These are phyloP conservation scores for Pseudorectes ferrugineus DNA, from an alignment of 2,113 vertebrate genomes.

Conservation along the genomic window DNA sequence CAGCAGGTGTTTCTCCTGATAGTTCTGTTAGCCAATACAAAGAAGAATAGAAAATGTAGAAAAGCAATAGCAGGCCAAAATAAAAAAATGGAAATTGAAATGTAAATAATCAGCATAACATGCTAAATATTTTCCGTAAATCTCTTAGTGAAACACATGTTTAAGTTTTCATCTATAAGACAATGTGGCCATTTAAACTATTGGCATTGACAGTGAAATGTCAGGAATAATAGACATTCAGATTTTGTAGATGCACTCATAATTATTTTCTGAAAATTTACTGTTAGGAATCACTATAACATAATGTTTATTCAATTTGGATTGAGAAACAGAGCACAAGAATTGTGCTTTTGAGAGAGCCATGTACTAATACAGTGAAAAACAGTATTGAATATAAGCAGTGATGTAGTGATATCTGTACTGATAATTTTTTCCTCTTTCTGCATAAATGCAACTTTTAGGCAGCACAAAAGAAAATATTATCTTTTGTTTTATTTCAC, in stretches of 20 bases:
- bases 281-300: not conserved
- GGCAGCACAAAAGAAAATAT: not conserved
- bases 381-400: not conserved
- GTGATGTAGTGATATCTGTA: not conserved
- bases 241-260: not conserved
- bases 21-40: slow-evolving; percentile 16
- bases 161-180: not conserved
- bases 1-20: slow-evolving; percentile 41
- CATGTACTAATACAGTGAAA: not conserved
- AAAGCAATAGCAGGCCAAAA: not conserved
- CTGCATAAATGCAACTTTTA: not conserved
- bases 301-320: not conserved
- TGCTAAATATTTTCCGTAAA: not conserved
- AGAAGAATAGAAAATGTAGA: not conserved
- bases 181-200: not conserved
- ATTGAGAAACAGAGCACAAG: not conserved
- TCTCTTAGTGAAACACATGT: not conserved
- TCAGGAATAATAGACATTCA: not conserved
- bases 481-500: not conserved
- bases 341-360: not conserved
- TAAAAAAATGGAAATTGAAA: not conserved
- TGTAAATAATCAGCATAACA: not conserved
- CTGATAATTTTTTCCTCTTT: not conserved
- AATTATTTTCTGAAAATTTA: not conserved
- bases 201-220: not conserved